These are phyloP conservation scores for Pycnonotus jocosus DNA, from an alignment of 2,113 vertebrate genomes.

Conservation along the genomic window DNA sequence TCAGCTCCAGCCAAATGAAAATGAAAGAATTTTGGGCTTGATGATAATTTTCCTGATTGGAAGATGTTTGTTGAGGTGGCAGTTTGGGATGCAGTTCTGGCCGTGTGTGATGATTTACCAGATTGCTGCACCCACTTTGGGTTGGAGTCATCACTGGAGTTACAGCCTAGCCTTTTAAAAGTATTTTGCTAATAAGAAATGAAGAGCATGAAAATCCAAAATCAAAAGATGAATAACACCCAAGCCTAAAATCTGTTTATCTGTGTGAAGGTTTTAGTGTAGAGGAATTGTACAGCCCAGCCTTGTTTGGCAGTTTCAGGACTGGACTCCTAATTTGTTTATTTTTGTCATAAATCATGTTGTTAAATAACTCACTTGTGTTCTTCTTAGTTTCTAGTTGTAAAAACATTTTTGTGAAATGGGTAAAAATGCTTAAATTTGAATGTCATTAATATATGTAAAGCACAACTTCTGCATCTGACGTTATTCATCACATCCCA, in stretches of 20 bases:
- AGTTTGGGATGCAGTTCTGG: not conserved
- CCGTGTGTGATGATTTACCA: not conserved
- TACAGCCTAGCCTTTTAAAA: not conserved
- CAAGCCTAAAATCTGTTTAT: not conserved
- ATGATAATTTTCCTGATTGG: not conserved
- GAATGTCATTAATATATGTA: constrained; percentile 43
- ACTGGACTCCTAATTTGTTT: not conserved
- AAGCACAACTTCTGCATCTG: constrained; percentile 51
- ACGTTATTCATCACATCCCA: constrained; percentile 54
- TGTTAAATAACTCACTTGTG: not conserved
- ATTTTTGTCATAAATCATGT: constrained; percentile 10
- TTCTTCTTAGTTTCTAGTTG: not conserved
- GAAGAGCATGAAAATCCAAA: not conserved
- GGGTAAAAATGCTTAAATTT: constrained; percentile 13
- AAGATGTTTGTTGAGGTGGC: not conserved
- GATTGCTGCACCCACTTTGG: not conserved
- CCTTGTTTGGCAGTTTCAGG: not conserved
- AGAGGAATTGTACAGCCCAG: not conserved
- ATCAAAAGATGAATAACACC: not conserved
- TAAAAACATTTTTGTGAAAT: constrained; percentile 3
- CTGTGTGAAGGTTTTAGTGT: not conserved
- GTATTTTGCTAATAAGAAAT: not conserved
- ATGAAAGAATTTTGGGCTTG: not conserved
- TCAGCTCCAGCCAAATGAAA: not conserved
- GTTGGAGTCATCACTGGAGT: not conserved